Conservation (phyloP, 2,113 vertebrate species). For the Phalacrocorax aristotelis region DNA sequence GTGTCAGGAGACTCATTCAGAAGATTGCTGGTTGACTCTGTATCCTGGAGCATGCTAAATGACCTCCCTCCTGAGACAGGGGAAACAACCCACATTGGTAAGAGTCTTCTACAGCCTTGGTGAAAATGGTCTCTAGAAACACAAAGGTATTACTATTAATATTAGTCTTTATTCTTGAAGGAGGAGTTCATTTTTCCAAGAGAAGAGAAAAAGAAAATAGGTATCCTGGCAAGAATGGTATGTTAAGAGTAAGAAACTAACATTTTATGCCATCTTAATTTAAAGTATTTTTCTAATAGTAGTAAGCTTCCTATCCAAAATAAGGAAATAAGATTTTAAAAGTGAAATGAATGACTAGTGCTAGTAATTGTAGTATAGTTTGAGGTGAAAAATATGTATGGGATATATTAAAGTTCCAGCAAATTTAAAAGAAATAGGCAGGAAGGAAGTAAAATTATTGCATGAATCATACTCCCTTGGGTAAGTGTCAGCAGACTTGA, state of each 20-base stretch:
- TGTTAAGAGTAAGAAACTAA: neutral
- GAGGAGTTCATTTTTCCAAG: neutral
- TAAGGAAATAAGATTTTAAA: neutral
- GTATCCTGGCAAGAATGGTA: neutral
- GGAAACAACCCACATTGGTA: neutral
- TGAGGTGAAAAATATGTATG: constrained; percentile 40
- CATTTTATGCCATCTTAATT: neutral
- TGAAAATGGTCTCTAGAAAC: neutral
- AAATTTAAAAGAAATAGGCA: constrained; percentile 52
- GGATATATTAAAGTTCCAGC: constrained; percentile 9
- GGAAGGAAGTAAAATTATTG: constrained; percentile 64
- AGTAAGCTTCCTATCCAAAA: neutral
- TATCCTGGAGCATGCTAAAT: neutral
- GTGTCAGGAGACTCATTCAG: neutral
- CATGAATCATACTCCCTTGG: constrained; percentile 67
- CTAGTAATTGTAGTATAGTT: neutral
- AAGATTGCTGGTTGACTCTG: neutral
- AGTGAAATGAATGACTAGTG: neutral
- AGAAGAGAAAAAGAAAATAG: neutral
- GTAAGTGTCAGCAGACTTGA: constrained; percentile 67
- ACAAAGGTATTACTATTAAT: neutral
- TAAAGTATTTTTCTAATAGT: neutral
- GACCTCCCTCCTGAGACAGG: neutral
- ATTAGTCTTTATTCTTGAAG: neutral
- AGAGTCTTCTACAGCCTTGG: neutral